A percentile compares a stretch with the other conserved stretches of the same genome.
Evolutionary conservation across 2,888 invertebrate species (phyloP).

Genomic region (Helicoverpa assulta): DNA sequence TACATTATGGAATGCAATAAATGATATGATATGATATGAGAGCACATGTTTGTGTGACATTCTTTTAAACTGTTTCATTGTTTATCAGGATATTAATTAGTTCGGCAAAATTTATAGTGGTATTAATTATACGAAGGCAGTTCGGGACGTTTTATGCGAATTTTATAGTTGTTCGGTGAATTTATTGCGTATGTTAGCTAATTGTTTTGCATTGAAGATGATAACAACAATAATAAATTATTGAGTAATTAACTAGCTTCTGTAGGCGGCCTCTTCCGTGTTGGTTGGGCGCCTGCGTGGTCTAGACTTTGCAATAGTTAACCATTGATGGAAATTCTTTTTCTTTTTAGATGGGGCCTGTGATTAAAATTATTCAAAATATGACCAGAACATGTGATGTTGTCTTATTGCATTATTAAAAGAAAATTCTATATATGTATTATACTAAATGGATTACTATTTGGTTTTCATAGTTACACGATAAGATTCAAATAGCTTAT

Average conservation of each 20-base stretch:
- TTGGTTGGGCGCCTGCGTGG: background rate
- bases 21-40: no score
- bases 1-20: no score
- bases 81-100: slow-evolving; percentile 43
- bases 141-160: slow-evolving; percentile 34
- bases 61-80: slow-evolving; percentile 12
- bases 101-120: slow-evolving; percentile 31
- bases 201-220: slow-evolving; percentile 14
- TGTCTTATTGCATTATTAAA: no score
- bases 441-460: no score
- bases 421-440: no score
- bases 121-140: slow-evolving; percentile 24
- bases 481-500: no score
- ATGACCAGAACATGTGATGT: no score
- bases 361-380: no score
- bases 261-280: background rate
- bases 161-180: slow-evolving; percentile 41
- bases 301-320: no score
- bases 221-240: slow-evolving; percentile 2
- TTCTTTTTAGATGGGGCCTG: no score
- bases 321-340: no score
- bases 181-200: slow-evolving; percentile 23
- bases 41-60: slow-evolving; percentile 19
- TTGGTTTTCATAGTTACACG: no score
- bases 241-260: background rate